Base-by-base conservation (phyloP, 2,797 vertebrate species). In the Austrolebias charrua region DNA sequence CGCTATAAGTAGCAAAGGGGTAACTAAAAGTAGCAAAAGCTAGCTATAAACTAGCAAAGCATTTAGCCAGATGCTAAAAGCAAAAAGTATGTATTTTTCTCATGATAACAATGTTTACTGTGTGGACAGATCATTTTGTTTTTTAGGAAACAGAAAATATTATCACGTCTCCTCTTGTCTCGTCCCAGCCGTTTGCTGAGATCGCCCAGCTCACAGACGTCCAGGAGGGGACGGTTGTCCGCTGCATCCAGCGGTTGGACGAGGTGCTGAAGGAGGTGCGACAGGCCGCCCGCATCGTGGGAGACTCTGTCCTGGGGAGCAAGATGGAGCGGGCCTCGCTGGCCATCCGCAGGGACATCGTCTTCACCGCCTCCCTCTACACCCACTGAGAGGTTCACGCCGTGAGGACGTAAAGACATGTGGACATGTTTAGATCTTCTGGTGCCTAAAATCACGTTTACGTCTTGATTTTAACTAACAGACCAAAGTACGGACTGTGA, bases 321-420 rank as follows among this genome's bases (percentile, higher is more conserved):
- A 97, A 96, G 86, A 96, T 97, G 96, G 95, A 97, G 85, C 91
- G 85, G 0, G 95, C 96, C 1, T 96, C 95, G 3, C 89, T 95
- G 50, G 84, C 95, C 75, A 94, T 97, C 63, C 94, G 95, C 77
- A 91, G 96, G 68, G 96, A 97, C 90, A 97, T 97, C 0, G 94
- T 97, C 73, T 97, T 97, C 75, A 95, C 95, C 0, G 96, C 96
- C 47, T 96, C 95, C 46, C 94, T 97, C 50, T 97, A 97, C 73
- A 96, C 95, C 38, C 96, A 97, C 88, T 97, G 91, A 95, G 56
- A 59, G n/a, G 24, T 24, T 24, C 24, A 40, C 0, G 55, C 50
- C 33, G 61, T 33, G 15, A 58, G 65, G 56, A 33, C 60, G 14
- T 55, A 65, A 69, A 45, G 60, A 54, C 47, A 51, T 79, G 47